Evolutionary conservation across 1,140 invertebrate genomes (phyloP).

Genomic region (Bombus superbus): DNA sequence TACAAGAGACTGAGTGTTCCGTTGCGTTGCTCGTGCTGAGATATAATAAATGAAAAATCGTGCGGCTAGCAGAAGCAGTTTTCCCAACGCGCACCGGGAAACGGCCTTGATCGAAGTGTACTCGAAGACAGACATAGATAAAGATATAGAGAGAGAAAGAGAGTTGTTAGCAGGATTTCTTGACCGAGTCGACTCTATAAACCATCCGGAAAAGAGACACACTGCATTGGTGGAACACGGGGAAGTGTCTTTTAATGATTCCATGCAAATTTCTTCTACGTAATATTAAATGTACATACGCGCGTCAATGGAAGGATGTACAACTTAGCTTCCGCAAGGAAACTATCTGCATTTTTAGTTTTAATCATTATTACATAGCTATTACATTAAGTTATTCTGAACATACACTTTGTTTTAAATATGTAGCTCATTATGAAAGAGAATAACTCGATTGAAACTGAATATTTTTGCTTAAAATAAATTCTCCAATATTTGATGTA

Average conservation of each 20-base stretch:
- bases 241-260: conserved; percentile 6
- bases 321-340: background rate
- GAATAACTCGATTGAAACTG: too few species aligned
- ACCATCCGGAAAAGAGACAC: background rate
- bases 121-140: background rate
- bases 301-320: background rate
- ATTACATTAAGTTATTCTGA: background rate
- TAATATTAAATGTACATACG: conserved; percentile 4
- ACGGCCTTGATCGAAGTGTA: conserved; percentile 1
- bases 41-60: conserved; percentile 39
- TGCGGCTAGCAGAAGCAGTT: background rate
- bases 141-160: background rate
- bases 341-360: background rate
- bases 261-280: conserved; percentile 20
- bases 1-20: background rate
- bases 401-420: background rate
- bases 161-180: background rate
- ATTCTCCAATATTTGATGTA: too few species aligned
- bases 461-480: too few species aligned
- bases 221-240: background rate
- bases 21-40: background rate
- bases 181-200: background rate
- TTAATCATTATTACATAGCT: background rate
- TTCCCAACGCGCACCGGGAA: background rate
- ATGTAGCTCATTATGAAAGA: too few species aligned